Conservation (phyloP, 2,888 invertebrate species). For the Oxyteleia sp. region DNA sequence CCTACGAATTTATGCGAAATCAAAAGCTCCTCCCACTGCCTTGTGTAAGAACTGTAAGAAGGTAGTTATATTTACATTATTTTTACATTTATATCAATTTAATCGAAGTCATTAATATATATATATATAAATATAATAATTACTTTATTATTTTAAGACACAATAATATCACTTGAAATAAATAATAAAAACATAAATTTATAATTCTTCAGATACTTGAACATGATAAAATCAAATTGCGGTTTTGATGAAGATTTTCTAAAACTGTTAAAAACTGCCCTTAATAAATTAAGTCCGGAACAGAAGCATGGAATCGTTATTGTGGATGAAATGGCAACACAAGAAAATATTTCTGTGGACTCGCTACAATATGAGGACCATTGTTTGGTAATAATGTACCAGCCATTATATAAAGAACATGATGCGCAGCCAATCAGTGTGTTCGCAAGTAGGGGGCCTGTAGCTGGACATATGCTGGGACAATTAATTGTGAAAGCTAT, state of each 20-base stretch:
- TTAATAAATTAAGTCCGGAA: not conserved
- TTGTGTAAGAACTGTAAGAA: slow-evolving; percentile 20
- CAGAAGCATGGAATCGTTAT: slow-evolving; percentile 6
- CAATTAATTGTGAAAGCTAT: slow-evolving; percentile 25
- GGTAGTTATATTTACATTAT: not conserved
- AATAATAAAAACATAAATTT: not conserved
- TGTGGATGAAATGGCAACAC: slow-evolving; percentile 6
- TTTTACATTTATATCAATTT: not conserved
- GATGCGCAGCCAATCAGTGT: slow-evolving; percentile 6
- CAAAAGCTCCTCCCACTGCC: slow-evolving; percentile 25
- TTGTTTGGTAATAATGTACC: slow-evolving; percentile 14
- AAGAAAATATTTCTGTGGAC: not conserved
- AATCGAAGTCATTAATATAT: not conserved
- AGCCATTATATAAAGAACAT: slow-evolving; percentile 2
- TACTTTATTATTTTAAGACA: not conserved
- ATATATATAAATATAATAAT: not conserved
- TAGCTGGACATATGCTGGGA: slow-evolving; percentile 40
- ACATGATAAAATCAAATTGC: not conserved
- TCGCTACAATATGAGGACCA: not conserved
- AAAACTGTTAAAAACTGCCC: not conserved
- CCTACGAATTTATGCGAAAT: slow-evolving; percentile 9
- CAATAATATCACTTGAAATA: not conserved
- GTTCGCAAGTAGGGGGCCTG: slow-evolving; percentile 12
- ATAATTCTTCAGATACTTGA: slow-evolving; percentile 8
- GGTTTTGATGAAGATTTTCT: slow-evolving; percentile 11